These are phyloP conservation scores for Neosalanx taihuensis DNA, from an alignment of 2,797 vertebrate species.

Conservation along the genomic window DNA sequence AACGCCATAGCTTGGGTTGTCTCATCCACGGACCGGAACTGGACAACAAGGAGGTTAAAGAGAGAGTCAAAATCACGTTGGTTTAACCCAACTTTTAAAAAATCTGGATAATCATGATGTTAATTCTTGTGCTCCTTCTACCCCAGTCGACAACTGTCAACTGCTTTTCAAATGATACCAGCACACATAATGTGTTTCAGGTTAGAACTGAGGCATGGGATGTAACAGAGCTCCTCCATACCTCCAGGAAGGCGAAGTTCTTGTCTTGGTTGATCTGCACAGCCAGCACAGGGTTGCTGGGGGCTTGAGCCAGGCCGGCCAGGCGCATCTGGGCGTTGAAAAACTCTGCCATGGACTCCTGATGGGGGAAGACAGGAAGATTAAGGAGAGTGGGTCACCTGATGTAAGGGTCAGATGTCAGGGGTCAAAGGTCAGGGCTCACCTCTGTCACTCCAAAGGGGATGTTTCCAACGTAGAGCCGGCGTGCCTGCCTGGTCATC, in stretches of 20 bases:
- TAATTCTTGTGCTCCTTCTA: no score
- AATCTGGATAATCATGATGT: no score
- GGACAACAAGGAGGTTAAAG: background rate
- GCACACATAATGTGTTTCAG: no score
- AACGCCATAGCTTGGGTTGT: conserved; percentile 80
- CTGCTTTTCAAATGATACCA: no score
- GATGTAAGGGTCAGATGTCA: background rate
- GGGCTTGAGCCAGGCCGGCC: conserved; percentile 72
- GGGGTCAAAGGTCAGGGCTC: conserved; percentile 13
- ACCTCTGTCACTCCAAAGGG: conserved; percentile 77
- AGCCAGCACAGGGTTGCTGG: conserved; percentile 74
- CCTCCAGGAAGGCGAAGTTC: conserved; percentile 77
- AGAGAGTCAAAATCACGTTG: background rate
- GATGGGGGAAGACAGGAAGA: conserved; percentile 8
- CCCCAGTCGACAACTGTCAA: no score
- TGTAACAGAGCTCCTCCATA: conserved; percentile 20
- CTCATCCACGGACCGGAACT: conserved; percentile 77
- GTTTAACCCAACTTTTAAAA: background rate
- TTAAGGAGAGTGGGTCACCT: background rate
- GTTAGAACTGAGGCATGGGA: background rate
- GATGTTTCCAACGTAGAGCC: conserved; percentile 78
- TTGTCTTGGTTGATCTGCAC: conserved; percentile 81
- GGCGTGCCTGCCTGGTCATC: conserved; percentile 76
- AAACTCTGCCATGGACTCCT: conserved; percentile 79
- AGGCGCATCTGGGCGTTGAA: conserved; percentile 80